These are phyloP conservation scores for Nanorana parkeri DNA, from an alignment of 2,113 vertebrate genomes.

Conservation along the genomic window DNA sequence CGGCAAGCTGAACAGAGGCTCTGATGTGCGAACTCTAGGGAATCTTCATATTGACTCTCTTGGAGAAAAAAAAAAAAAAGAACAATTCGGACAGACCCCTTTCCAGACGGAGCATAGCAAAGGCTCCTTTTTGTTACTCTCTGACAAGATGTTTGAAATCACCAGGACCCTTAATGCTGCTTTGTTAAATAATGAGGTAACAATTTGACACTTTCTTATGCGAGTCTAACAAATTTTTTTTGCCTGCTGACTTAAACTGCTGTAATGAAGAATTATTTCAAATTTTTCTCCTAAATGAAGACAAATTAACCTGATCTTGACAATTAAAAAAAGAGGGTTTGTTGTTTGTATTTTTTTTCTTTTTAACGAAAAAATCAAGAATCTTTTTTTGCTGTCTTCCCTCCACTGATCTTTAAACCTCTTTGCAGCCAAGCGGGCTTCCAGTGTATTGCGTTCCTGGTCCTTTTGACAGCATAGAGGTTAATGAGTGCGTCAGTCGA, in stretches of 20 bases:
- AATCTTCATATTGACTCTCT: conserved; percentile 96
- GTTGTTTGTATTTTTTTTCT: conserved; percentile 31
- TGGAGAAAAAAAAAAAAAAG: conserved; percentile 67
- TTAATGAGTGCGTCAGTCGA: conserved; percentile 79
- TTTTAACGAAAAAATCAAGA: conserved; percentile 42
- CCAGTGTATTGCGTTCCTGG: conserved; percentile 65
- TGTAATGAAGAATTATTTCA: conserved; percentile 68
- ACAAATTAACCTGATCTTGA: conserved; percentile 31
- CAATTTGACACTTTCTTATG: conserved; percentile 83
- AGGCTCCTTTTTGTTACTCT: conserved; percentile 81
- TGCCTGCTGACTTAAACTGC: conserved; percentile 62
- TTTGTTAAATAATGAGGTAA: conserved; percentile 99
- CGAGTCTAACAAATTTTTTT: conserved; percentile 72
- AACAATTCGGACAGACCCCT: conserved; percentile 79
- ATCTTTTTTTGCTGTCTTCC: conserved; percentile 36
- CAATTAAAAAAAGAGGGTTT: conserved; percentile 49
- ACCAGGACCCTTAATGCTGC: conserved; percentile 99
- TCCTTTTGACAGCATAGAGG: conserved; percentile 75
- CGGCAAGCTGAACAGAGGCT: conserved; percentile 90
- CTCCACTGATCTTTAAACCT: conserved; percentile 25
- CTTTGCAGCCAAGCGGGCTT: conserved; percentile 55
- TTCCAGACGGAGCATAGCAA: conserved; percentile 82
- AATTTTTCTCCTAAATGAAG: conserved; percentile 54
- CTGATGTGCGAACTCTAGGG: conserved; percentile 98
- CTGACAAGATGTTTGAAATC: conserved; percentile 99